Percentiles rank a stretch among this genome's conserved stretches.
phyloP scores from a whole-genome alignment of 1,140 invertebrate species.

The Aporrectodea caliginosa region DNA sequence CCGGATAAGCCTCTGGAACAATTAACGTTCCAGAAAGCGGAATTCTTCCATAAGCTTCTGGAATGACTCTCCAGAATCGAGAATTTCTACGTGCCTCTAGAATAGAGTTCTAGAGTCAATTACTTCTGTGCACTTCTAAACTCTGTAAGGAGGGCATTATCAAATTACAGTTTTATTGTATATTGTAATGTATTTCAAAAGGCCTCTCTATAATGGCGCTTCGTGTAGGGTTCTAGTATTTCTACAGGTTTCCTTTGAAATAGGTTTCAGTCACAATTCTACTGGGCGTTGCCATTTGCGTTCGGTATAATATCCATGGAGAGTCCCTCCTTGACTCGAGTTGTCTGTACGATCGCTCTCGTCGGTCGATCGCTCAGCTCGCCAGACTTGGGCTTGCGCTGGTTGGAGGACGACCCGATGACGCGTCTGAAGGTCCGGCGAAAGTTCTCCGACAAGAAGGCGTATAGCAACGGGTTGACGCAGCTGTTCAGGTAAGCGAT shows the following conservation, averaged over 20 bases:
- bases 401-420: not conserved
- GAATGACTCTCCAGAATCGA: too few relatives aligned
- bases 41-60: too few relatives aligned
- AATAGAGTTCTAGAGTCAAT: too few relatives aligned
- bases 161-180: not conserved
- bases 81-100: too few relatives aligned
- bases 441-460: constrained; percentile 72
- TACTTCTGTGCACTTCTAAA: too few relatives aligned
- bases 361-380: not conserved
- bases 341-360: not conserved
- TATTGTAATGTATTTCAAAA: not conserved
- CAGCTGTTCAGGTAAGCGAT: constrained; percentile 57
- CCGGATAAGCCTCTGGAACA: too few relatives aligned
- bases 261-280: too few relatives aligned
- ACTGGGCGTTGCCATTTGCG: too few relatives aligned
- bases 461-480: constrained; percentile 70
- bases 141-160: too few relatives aligned
- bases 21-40: too few relatives aligned
- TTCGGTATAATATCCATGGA: not conserved
- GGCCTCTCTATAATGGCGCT: not conserved
- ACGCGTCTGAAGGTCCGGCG: constrained; percentile 42
- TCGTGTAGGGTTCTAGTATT: not conserved
- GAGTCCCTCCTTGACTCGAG: not conserved
- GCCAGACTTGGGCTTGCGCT: not conserved
- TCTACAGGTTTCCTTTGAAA: not conserved